phyloP scores from a whole-genome alignment of 2,888 invertebrate genomes.

The Watsonalla cultraria region DNA sequence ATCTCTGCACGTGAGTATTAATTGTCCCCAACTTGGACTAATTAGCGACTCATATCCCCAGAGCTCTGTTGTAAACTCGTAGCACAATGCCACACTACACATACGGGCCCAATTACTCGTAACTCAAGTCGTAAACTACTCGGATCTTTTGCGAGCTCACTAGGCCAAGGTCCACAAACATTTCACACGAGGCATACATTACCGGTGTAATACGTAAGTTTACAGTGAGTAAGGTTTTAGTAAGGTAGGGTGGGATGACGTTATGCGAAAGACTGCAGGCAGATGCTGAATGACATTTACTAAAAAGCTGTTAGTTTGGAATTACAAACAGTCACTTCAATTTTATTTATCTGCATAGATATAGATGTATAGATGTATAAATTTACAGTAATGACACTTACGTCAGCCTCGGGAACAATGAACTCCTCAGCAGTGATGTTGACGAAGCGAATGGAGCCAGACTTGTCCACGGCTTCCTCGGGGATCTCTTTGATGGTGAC shows the following conservation, averaged over 20 bases:
- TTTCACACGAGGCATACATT: background rate
- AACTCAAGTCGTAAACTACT: conserved; percentile 28
- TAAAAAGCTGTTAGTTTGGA: no score
- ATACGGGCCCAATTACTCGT: conserved; percentile 22
- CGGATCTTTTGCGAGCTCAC: conserved; percentile 25
- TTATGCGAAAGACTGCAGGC: no score
- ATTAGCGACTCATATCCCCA: background rate
- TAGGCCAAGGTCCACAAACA: conserved; percentile 22
- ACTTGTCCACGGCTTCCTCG: conserved; percentile 94
- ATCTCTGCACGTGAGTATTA: no score
- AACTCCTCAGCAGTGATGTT: conserved; percentile 93
- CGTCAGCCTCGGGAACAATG: conserved; percentile 79
- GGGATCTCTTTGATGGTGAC: conserved; percentile 93
- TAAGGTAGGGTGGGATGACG: no score
- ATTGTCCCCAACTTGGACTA: background rate
- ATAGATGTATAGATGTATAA: no score
- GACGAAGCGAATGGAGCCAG: conserved; percentile 92
- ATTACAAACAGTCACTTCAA: no score
- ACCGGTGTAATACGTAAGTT: background rate
- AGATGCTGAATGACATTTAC: no score
- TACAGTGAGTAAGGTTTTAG: no score
- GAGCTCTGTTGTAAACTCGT: conserved; percentile 5
- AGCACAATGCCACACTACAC: conserved; percentile 2
- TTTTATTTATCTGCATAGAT: no score
- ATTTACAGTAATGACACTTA: conserved; percentile 34